These are phyloP conservation scores for Leptopilina clavipes DNA, from an alignment of 1,140 invertebrate species.

Conservation along the genomic window DNA sequence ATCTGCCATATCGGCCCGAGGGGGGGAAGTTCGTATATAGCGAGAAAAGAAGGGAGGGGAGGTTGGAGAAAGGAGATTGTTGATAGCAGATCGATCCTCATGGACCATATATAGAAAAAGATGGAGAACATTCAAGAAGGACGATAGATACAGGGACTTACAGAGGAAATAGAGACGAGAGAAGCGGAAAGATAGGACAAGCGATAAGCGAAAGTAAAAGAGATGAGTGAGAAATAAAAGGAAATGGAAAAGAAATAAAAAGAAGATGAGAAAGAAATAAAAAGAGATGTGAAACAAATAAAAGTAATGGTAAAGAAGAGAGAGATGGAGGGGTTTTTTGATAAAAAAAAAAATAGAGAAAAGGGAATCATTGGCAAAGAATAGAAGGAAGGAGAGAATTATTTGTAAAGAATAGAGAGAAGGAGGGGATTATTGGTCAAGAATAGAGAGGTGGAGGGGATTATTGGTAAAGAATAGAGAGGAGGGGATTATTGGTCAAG, in stretches of 20 bases:
- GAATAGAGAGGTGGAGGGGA: no score
- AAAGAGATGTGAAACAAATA: neutral
- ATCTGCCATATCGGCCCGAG: slow-evolving; percentile 36
- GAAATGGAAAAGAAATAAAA: slow-evolving; percentile 15
- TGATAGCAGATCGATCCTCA: slow-evolving; percentile 12
- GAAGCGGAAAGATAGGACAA: slow-evolving; percentile 36
- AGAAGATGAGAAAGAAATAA: neutral
- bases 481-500: no score
- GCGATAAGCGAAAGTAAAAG: slow-evolving; percentile 26
- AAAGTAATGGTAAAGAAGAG: neutral
- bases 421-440: no score
- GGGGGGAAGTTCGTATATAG: slow-evolving; percentile 46
- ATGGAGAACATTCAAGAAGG: slow-evolving; percentile 38
- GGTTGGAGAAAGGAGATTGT: slow-evolving; percentile 20
- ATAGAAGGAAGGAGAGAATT: no score
- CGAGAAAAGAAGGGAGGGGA: slow-evolving; percentile 41
- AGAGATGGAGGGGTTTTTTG: no score
- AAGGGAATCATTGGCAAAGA: no score
- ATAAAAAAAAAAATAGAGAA: no score
- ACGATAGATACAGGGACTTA: slow-evolving; percentile 43
- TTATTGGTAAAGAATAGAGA: no score
- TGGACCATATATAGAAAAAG: neutral
- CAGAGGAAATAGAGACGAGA: slow-evolving; percentile 35
- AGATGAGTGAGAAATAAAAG: slow-evolving; percentile 36
- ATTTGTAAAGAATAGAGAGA: no score